These are phyloP conservation scores for Cordilura impudica DNA, from an alignment of 2,888 invertebrate genomes.

Conservation along the genomic window DNA sequence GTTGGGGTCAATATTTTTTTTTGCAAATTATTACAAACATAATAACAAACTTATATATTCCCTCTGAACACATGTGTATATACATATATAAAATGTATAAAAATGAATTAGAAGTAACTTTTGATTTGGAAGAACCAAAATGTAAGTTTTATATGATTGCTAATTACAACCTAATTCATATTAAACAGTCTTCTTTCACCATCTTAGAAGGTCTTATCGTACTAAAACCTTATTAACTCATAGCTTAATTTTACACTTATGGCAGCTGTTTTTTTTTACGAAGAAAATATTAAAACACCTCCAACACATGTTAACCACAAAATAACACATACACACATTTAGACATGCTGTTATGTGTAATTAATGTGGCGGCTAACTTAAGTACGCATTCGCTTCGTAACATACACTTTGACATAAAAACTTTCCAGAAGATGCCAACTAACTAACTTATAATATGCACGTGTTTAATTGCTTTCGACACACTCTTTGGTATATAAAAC, in stretches of 20 bases:
- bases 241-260: neutral
- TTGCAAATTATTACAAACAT: too few relatives aligned
- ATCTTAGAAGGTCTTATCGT: too few relatives aligned
- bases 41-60: too few relatives aligned
- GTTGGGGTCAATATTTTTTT: too few relatives aligned
- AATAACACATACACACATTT: neutral
- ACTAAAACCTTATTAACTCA: neutral
- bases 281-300: neutral
- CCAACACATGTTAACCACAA: slow-evolving; percentile 9
- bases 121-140: too few relatives aligned
- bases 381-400: slow-evolving; percentile 12
- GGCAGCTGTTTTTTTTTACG: slow-evolving; percentile 7
- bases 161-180: too few relatives aligned
- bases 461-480: slow-evolving; percentile 58
- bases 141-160: too few relatives aligned
- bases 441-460: slow-evolving; percentile 31
- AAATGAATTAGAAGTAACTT: too few relatives aligned
- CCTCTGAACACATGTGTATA: too few relatives aligned
- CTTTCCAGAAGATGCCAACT: slow-evolving; percentile 19
- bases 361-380: slow-evolving; percentile 49
- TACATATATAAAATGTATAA: too few relatives aligned
- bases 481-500: neutral
- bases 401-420: slow-evolving; percentile 23
- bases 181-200: too few relatives aligned
- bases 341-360: slow-evolving; percentile 31